Evolutionary conservation across 2,797 vertebrate species (phyloP).

Genomic region (Eptatretus atami): DNA sequence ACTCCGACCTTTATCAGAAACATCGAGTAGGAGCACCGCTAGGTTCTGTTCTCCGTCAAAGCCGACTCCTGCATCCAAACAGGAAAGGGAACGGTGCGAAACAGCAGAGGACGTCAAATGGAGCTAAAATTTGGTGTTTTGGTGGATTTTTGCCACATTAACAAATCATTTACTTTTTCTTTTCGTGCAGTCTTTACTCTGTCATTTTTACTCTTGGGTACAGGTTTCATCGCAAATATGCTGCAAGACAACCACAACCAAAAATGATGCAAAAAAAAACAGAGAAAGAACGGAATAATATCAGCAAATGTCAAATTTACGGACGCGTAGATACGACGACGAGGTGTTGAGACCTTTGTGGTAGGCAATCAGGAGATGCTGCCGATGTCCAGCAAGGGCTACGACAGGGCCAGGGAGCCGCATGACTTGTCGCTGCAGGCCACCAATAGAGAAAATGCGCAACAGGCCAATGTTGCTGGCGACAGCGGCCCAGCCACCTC

Average conservation of each 20-base stretch:
- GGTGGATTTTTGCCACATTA: too few relatives aligned
- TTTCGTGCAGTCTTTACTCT: too few relatives aligned
- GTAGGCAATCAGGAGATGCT: constrained; percentile 44
- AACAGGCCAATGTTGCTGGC: constrained; percentile 34
- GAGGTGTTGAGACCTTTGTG: constrained; percentile 33
- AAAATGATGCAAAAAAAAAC: too few relatives aligned
- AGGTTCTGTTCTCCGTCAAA: constrained; percentile 72
- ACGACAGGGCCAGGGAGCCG: constrained; percentile 52
- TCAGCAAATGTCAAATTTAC: background rate
- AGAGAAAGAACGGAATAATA: background rate
- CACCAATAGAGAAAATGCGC: constrained; percentile 44
- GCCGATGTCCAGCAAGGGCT: constrained; percentile 45
- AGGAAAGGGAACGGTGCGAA: too few relatives aligned
- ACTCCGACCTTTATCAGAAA: constrained; percentile 24
- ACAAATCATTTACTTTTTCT: too few relatives aligned
- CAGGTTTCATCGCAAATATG: background rate
- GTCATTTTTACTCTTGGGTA: background rate
- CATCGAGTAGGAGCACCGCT: constrained; percentile 42
- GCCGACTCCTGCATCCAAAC: constrained; percentile 20
- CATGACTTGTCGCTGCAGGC: constrained; percentile 51
- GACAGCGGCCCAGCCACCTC: constrained; percentile 54
- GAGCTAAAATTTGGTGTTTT: too few relatives aligned
- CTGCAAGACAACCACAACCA: background rate
- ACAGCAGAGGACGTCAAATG: too few relatives aligned
- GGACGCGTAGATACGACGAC: background rate